Base-by-base conservation (phyloP, 2,888 invertebrate genomes). In the Apamea epomidion region DNA sequence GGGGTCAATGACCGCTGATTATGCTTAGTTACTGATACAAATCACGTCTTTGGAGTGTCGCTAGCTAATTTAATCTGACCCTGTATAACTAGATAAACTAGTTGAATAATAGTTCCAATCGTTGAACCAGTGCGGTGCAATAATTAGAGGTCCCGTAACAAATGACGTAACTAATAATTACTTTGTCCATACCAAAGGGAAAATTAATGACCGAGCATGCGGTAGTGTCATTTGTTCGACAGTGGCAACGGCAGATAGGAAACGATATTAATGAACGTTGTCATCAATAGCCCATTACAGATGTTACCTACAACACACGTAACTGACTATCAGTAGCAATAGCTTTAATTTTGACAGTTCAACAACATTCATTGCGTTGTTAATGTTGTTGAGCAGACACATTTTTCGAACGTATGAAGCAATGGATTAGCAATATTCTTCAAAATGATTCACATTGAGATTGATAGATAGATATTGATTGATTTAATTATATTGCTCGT, bases 261-360 rank as follows among this genome's bases (percentile, higher is more conserved):
- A 70, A 69, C 71, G 77, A 82, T 76, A 84, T 87, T 90, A 89
- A 90, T 87, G 82, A 82, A 74, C 65, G n/a, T 64, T 18, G 87
- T 76, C 84, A 88, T 90, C 85, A 90, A 90, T 83, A 83, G 81
- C 74, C 80, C 87, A 81, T 89, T 89, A 88, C 67, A 12, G 29
- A 14, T 67, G 45, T 25, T 60, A 60, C 78, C 37, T 32, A 58
- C 64, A 51, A 14, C 12, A 14, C 14, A 48, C 54, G 25, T 58
- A 58, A 54, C 54, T 8, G 8, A 58, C 21, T 21, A 51, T 51
- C 51, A 51, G 18, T 51, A 18, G 25, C 10, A 58, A 25, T 25
- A 8, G 54, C 3, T 54, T 54, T 54, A 8, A 3, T 10, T 21
- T 54, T 54, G 54, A 54, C 54, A 51, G 51, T 51, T 51, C 51